These are phyloP conservation scores for Psittacara wagleri DNA, from an alignment of 2,113 vertebrate species.

Conservation along the genomic window DNA sequence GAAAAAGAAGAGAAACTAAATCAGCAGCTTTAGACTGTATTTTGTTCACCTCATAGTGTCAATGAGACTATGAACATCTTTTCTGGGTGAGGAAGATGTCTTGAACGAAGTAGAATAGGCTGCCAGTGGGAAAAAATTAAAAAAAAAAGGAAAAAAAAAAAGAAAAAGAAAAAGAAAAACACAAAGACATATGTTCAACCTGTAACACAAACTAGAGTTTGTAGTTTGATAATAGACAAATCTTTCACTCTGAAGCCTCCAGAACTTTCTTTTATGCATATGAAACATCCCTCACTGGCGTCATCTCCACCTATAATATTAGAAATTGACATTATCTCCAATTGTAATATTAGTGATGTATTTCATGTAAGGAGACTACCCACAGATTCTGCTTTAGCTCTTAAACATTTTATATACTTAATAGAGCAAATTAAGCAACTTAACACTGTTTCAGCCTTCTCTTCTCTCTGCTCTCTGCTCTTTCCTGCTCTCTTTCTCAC, in stretches of 20 bases:
- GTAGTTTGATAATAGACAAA: background rate
- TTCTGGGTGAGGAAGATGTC: background rate
- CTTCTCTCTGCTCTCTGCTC: too few relatives aligned
- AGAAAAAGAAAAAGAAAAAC: background rate
- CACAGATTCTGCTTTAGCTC: background rate
- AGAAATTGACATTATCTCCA: background rate
- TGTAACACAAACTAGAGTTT: background rate
- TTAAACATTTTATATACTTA: background rate
- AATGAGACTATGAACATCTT: background rate
- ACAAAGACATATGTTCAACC: background rate
- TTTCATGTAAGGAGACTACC: background rate
- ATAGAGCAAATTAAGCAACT: background rate
- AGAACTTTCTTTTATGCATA: background rate
- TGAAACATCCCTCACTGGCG: background rate
- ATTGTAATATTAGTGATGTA: background rate
- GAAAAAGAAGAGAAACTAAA: background rate
- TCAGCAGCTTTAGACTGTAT: background rate
- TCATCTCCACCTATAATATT: background rate
- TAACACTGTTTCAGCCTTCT: background rate
- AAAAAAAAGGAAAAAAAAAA: background rate
- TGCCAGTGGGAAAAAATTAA: background rate
- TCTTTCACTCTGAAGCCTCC: background rate
- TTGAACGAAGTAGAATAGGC: background rate
- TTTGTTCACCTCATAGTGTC: background rate
- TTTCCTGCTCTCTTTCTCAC: background rate